Percentiles rank a stretch among this genome's conserved stretches.
Conservation (phyloP, 1,140 invertebrate species). For the Macrobrachium nipponense region DNA sequence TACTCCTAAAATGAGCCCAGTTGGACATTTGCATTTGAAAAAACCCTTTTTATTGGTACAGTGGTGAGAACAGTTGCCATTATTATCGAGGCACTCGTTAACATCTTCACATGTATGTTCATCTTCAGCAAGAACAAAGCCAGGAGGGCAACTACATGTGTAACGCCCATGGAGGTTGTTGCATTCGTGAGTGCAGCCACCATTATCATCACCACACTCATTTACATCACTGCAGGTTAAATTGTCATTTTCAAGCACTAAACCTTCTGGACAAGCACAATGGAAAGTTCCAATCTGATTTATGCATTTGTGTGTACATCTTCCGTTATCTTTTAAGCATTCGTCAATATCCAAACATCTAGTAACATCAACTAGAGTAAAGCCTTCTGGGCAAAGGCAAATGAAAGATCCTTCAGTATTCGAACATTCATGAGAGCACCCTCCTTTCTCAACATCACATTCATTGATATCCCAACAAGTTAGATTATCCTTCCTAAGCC, state of each 20-base stretch:
- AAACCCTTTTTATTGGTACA: slow-evolving; percentile 63
- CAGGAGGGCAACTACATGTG: slow-evolving; percentile 73
- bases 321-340: slow-evolving; percentile 67
- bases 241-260: slow-evolving; percentile 69
- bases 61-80: slow-evolving; percentile 62
- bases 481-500: slow-evolving; percentile 70
- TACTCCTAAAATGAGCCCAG: slow-evolving; percentile 65
- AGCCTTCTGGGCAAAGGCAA: slow-evolving; percentile 83
- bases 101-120: slow-evolving; percentile 72
- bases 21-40: slow-evolving; percentile 63
- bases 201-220: slow-evolving; percentile 72
- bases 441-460: slow-evolving; percentile 72
- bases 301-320: slow-evolving; percentile 73
- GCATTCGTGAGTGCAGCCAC: slow-evolving; percentile 75
- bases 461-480: slow-evolving; percentile 78
- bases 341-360: slow-evolving; percentile 72
- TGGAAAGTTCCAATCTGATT: slow-evolving; percentile 64
- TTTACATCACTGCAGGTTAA: slow-evolving; percentile 74
- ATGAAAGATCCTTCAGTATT: slow-evolving; percentile 86
- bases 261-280: slow-evolving; percentile 69
- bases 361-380: slow-evolving; percentile 72
- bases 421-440: slow-evolving; percentile 76
- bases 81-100: slow-evolving; percentile 71
- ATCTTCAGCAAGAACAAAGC: slow-evolving; percentile 67
- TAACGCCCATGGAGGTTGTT: slow-evolving; percentile 71